Percentiles rank a stretch among this genome's conserved stretches.
phyloP scores from a whole-genome alignment of 2,888 invertebrate genomes.

The Prostheceraeus crozeri region DNA sequence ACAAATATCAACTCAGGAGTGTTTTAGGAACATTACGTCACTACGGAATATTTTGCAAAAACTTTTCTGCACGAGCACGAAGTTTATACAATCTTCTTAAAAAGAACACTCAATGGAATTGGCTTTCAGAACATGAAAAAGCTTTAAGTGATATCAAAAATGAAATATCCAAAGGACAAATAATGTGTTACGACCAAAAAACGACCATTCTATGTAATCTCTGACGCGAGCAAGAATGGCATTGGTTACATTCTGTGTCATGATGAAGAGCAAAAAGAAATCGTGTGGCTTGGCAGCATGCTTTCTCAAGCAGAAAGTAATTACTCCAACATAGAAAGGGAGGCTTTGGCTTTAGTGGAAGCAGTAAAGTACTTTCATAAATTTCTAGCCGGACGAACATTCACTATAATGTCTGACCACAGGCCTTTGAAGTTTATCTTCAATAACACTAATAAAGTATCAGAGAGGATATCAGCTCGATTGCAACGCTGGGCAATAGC shows the following conservation, averaged over 20 bases:
- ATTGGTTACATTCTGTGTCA: background rate
- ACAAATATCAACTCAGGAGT: conserved; percentile 8
- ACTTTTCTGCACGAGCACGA: background rate
- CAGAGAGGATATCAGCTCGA: conserved; percentile 41
- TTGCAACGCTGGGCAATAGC: conserved; percentile 43
- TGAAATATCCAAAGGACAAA: background rate
- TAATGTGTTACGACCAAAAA: background rate
- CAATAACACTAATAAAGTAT: conserved; percentile 42
- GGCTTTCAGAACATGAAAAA: background rate
- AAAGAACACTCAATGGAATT: background rate
- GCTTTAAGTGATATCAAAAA: background rate
- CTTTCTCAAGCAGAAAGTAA: conserved; percentile 46
- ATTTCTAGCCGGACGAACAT: conserved; percentile 49
- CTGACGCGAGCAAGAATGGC: background rate
- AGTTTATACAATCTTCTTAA: conserved; percentile 2
- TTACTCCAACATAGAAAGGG: conserved; percentile 50
- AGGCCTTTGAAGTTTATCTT: conserved; percentile 52
- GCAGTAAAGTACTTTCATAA: conserved; percentile 51
- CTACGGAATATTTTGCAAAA: background rate
- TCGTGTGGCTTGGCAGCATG: conserved; percentile 33
- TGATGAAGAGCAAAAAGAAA: conserved; percentile 7
- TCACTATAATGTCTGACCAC: conserved; percentile 52
- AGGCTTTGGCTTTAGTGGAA: conserved; percentile 50
- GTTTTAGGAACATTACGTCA: conserved; percentile 1
- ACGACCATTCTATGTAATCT: background rate